These are phyloP conservation scores for Trichonephila clavata DNA, from an alignment of 1,140 invertebrate species.

Conservation along the genomic window DNA sequence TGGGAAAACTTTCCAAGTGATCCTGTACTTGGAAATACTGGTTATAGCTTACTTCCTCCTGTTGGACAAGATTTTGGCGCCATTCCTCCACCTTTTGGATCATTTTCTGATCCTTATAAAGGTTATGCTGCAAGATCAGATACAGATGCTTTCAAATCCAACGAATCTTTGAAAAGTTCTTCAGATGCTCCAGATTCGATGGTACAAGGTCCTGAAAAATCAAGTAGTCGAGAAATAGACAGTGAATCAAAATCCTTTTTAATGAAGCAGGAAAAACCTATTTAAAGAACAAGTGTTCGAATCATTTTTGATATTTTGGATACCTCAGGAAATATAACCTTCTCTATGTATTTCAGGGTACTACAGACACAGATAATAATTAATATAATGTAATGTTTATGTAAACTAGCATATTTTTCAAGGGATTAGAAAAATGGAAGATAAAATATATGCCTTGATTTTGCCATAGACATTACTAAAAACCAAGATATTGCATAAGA, in stretches of 20 bases:
- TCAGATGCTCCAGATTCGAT: not conserved
- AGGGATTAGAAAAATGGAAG: too few species aligned
- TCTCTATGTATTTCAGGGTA: too few species aligned
- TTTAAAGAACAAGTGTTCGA: too few species aligned
- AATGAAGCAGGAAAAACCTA: not conserved
- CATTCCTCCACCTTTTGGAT: not conserved
- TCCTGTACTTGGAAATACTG: not conserved
- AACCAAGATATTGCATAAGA: too few species aligned
- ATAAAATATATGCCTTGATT: too few species aligned
- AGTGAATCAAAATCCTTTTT: not conserved
- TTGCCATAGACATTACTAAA: too few species aligned
- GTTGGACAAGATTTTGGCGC: not conserved
- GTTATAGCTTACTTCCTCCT: slow-evolving; percentile 33
- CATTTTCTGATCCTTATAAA: not conserved
- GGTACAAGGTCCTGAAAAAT: not conserved
- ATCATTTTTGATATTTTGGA: too few species aligned
- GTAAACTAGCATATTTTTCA: too few species aligned
- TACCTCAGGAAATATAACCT: too few species aligned
- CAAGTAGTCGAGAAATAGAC: not conserved
- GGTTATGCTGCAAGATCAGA: not conserved
- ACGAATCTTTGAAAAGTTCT: not conserved
- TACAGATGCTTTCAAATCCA: not conserved
- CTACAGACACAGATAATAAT: too few species aligned
- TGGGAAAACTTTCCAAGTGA: not conserved
- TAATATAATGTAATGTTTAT: too few species aligned